Conservation (phyloP, 2,797 vertebrate species). For the Trichosurus vulpecula region DNA sequence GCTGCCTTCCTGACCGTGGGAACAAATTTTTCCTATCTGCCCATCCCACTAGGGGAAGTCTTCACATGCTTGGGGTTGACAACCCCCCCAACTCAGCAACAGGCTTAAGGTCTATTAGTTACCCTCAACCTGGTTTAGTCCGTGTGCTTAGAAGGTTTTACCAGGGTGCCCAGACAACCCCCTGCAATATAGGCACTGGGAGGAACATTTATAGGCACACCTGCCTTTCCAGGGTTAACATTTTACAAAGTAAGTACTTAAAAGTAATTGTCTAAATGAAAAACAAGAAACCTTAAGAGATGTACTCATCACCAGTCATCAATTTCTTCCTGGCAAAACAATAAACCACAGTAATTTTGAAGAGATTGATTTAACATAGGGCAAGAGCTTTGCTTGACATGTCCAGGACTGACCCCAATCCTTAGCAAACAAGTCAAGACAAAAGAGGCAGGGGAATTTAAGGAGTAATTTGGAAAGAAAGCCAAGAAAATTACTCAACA, state of each 20-base stretch:
- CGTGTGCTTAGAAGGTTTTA: too few species aligned
- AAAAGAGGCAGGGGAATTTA: slow-evolving; percentile 50
- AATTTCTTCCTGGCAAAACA: slow-evolving; percentile 53
- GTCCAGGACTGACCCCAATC: slow-evolving; percentile 68
- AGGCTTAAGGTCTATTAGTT: too few species aligned
- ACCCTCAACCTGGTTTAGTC: too few species aligned
- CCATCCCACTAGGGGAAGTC: too few species aligned
- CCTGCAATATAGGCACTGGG: neutral
- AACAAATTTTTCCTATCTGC: too few species aligned
- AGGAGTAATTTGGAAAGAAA: slow-evolving; percentile 71
- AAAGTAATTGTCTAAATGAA: slow-evolving; percentile 66
- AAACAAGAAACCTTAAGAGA: slow-evolving; percentile 73
- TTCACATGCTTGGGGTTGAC: too few species aligned
- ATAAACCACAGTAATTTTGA: slow-evolving; percentile 71
- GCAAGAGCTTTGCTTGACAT: slow-evolving; percentile 72
- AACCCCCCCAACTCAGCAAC: too few species aligned
- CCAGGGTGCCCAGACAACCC: neutral
- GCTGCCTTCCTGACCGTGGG: too few species aligned
- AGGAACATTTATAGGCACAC: slow-evolving; percentile 27
- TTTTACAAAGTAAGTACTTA: slow-evolving; percentile 58
- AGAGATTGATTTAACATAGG: slow-evolving; percentile 66
- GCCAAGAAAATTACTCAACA: slow-evolving; percentile 72
- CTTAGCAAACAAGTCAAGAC: slow-evolving; percentile 74
- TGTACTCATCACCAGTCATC: slow-evolving; percentile 67
- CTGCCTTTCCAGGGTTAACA: slow-evolving; percentile 10